Conservation (phyloP, 2,113 vertebrate species). For the Vimba vimba region DNA sequence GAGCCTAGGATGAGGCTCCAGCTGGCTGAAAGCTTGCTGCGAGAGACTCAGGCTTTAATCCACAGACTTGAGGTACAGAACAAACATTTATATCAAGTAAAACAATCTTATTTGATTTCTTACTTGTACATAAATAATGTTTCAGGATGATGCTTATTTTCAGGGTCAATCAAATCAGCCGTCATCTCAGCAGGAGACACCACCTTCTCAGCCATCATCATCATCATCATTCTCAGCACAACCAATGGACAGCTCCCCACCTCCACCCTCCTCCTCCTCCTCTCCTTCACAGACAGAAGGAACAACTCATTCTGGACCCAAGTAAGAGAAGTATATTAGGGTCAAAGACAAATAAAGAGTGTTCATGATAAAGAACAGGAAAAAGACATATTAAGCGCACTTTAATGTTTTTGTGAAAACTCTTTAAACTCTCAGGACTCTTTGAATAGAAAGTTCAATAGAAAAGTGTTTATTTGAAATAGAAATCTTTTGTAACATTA, state of each 20-base stretch:
- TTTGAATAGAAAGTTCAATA: background rate
- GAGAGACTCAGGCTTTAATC: conserved; percentile 83
- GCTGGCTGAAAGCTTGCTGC: conserved; percentile 87
- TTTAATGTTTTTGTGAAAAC: background rate
- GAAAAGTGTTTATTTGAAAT: background rate
- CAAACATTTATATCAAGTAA: conserved; percentile 17
- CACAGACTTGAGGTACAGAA: conserved; percentile 82
- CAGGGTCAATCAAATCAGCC: conserved; percentile 66
- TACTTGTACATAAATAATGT: background rate
- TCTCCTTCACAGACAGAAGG: conserved; percentile 68
- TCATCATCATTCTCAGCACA: conserved; percentile 57
- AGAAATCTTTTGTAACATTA: background rate
- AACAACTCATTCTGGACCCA: conserved; percentile 59
- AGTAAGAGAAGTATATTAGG: conserved; percentile 58
- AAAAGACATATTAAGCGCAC: no score
- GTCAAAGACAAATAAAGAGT: background rate
- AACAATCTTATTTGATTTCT: background rate
- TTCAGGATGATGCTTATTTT: background rate
- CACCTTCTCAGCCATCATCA: conserved; percentile 43
- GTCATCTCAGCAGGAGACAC: conserved; percentile 64
- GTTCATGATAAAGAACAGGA: no score
- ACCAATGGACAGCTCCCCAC: conserved; percentile 61
- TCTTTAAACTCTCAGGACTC: no score
- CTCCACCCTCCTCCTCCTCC: conserved; percentile 56
- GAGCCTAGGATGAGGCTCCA: conserved; percentile 88